A percentile compares a stretch with the other conserved stretches of the same genome.
These are phyloP conservation scores for Himantopus leucocephalus DNA, from an alignment of 2,113 vertebrate species.

Conservation along the genomic window DNA sequence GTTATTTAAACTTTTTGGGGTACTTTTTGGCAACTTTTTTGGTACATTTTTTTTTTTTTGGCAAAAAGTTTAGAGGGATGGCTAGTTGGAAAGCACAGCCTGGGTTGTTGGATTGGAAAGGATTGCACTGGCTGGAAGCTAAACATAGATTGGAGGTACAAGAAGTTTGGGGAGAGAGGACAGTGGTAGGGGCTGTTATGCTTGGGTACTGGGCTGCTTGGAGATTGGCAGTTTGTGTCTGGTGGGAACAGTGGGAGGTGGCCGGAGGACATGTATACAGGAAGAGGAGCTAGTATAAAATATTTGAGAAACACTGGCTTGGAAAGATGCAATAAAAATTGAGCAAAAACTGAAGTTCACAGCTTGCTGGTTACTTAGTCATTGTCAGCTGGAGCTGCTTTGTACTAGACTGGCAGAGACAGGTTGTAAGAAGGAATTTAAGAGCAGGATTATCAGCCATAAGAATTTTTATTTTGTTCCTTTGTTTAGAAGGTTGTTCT, in stretches of 20 bases:
- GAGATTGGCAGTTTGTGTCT: neutral
- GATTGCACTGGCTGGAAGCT: neutral
- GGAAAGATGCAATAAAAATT: neutral
- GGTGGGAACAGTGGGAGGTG: neutral
- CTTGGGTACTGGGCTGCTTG: neutral
- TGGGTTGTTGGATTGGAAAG: neutral
- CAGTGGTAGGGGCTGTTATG: neutral
- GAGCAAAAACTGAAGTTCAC: neutral
- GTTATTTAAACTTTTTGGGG: neutral
- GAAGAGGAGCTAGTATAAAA: neutral
- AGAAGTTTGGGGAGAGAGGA: neutral
- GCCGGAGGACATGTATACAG: fast-evolving
- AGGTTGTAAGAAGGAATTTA: neutral
- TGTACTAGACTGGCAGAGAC: neutral
- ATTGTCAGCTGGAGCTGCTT: neutral
- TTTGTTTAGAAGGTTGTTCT: neutral
- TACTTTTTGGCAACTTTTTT: neutral
- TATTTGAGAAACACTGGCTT: neutral
- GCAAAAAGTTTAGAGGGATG: neutral
- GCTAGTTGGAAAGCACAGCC: neutral
- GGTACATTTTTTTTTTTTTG: no score
- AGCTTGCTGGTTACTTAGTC: neutral
- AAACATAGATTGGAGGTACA: neutral
- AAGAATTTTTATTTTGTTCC: neutral
- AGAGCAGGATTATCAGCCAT: neutral